These are phyloP conservation scores for Taxidea taxus DNA, from an alignment of 2,113 vertebrate genomes.

Conservation along the genomic window DNA sequence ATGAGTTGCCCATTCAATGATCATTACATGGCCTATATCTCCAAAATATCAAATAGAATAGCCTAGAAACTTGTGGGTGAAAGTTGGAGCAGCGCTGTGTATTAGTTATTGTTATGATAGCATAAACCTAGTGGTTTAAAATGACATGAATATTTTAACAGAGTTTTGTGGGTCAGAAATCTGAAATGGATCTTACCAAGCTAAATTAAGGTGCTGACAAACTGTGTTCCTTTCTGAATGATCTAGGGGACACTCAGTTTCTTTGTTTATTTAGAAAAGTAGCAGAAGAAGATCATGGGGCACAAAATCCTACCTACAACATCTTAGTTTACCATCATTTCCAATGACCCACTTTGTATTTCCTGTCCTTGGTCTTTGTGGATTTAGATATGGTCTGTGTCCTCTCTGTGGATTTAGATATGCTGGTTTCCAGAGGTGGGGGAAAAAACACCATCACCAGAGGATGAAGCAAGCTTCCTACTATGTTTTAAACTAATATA, in stretches of 20 bases:
- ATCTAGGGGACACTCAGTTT: background rate
- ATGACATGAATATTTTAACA: background rate
- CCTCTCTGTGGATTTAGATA: background rate
- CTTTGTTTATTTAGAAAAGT: background rate
- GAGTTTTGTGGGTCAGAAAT: background rate
- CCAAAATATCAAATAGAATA: background rate
- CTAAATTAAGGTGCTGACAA: background rate
- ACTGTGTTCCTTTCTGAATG: background rate
- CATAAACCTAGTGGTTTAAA: background rate
- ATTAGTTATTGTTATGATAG: background rate
- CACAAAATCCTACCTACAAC: background rate
- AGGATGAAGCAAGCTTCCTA: background rate
- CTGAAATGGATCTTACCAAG: background rate
- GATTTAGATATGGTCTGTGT: background rate
- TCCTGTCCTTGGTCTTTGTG: background rate
- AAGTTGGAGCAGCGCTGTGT: background rate
- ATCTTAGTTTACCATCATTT: background rate
- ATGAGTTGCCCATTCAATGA: background rate
- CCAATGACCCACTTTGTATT: background rate
- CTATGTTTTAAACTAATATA: background rate
- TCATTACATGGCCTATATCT: background rate
- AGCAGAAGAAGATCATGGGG: background rate
- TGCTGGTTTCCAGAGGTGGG: background rate
- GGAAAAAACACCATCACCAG: background rate
- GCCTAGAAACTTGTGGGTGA: background rate